Percentiles rank a stretch among this genome's conserved stretches.
Conservation (phyloP, 2,888 invertebrate genomes). For the Ariolimax columbianus region DNA sequence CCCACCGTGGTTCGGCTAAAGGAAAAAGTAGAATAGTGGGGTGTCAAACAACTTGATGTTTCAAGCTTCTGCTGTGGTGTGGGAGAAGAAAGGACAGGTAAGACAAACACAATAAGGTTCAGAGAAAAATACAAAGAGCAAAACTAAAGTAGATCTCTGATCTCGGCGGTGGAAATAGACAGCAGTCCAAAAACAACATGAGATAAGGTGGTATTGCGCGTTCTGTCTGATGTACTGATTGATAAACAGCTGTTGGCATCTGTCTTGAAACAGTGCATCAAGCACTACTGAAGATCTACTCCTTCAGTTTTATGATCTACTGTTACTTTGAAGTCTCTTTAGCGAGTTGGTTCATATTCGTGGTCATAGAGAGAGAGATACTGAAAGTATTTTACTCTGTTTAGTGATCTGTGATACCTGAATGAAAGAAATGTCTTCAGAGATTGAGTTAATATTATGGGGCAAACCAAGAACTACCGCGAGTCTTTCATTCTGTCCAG, state of each 20-base stretch:
- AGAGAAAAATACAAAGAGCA: background rate
- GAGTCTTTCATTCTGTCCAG: too few species aligned
- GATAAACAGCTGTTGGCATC: background rate
- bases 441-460: too few species aligned
- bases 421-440: too few species aligned
- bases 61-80: background rate
- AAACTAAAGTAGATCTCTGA: background rate
- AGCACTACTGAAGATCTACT: too few species aligned
- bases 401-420: too few species aligned
- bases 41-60: background rate
- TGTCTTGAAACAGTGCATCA: background rate
- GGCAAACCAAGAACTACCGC: too few species aligned
- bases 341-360: too few species aligned
- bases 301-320: too few species aligned
- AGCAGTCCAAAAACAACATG: slow-evolving; percentile 20
- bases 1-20: background rate
- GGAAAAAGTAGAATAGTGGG: background rate
- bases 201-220: background rate
- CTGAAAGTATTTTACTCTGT: too few species aligned
- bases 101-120: background rate
- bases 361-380: too few species aligned
- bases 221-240: background rate
- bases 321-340: too few species aligned
- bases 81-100: background rate
- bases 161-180: background rate